Base-by-base conservation (phyloP, 2,888 invertebrate genomes). In the Ferrisia virgata region DNA sequence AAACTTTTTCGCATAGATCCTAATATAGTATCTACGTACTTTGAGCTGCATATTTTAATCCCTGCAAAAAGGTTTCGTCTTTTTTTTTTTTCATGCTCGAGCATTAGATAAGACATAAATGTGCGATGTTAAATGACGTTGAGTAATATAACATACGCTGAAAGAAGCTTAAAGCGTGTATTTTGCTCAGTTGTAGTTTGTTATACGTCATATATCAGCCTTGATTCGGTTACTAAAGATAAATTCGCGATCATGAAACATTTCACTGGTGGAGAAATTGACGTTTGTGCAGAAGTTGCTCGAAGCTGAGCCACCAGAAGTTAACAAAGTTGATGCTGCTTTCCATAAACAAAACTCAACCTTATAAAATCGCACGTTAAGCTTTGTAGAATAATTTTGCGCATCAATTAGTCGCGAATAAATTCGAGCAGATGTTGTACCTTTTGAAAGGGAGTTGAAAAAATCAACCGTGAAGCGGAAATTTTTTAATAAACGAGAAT, bases 331-430 rank as follows among this genome's bases (percentile, higher is more conserved):
- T 72, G 72, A 33, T 33, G 72, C 72, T 33, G 33, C 33, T 72
- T 72, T 72, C 33, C 33, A 33, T 72, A 72, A 72, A 72, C 33
- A 72, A 72, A 72, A 72, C 72, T 72, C 72, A 72, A 72, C 72
- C 72, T 72, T 72, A 33, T 72, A 33, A 72, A 72, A 72, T 72
- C 72, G n/a, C 36, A 33, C 36, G 72, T 22, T 36, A 33, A 72
- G 33, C 72, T 72, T 72, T 33, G n/a, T 33, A 15, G 72, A 72
- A 72, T 72, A 72, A 72, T 72, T 72, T 72, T 36, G 72, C 72
- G 72, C 72, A 72, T 72, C 72, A 72, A 72, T 72, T 36, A 72
- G 72, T 72, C 72, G 72, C 15, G n/a, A 72, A 72, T 72, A 36
- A 72, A 72, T 33, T 72, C 72, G 72, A 8, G 72, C 72, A 72